Base-by-base conservation (phyloP, 1,140 invertebrate genomes). In the Fragariocoptes setiger region DNA sequence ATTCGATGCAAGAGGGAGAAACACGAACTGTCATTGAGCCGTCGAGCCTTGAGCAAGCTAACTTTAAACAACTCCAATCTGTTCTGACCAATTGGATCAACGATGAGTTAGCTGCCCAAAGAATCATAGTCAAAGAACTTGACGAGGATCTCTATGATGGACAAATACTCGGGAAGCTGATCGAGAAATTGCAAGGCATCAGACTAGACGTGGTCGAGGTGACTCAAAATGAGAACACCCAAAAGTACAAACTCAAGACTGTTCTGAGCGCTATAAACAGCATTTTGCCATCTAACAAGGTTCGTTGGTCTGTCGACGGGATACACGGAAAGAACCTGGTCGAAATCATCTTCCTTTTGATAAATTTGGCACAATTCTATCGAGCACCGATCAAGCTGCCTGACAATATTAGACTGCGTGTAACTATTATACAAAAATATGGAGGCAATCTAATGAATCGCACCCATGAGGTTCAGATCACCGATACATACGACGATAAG, bases 111-210 rank as follows among this genome's bases (percentile, higher is more conserved):
- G 85, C 85, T 0, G 66, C 74, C 48, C 79, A 95, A 49, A 65
- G 88, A 51, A 95, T 97, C 42, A 92, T 97, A 53, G 85, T 97
- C 0, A 85, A 90, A 57, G 72, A 86, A 52, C 72, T 95, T 35
- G 77, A 80, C 43, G 85, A 95, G 59, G 90, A 99, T 64, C 61
- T 99, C 41, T 97, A 92, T 59, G 90, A 97, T 67, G 90, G 90
- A 8, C 88, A 95, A 63, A 75, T 94, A 42, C 61, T 95, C 13
- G 86, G 95, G 56, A 95, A 94, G 61, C 59, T 97, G 4, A 65
- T 47, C 74, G 85, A 92, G 61, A 85, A 85, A 56, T 61, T 94
- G 20, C 79, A 78, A 1, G 69, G 71, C 35, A 69, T 74, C 20
- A 82, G 85, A 58, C 59, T 97, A 16, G 82, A 95, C 62, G 82